These are phyloP conservation scores for Engraulis encrasicolus DNA, from an alignment of 2,113 vertebrate species.

Conservation along the genomic window DNA sequence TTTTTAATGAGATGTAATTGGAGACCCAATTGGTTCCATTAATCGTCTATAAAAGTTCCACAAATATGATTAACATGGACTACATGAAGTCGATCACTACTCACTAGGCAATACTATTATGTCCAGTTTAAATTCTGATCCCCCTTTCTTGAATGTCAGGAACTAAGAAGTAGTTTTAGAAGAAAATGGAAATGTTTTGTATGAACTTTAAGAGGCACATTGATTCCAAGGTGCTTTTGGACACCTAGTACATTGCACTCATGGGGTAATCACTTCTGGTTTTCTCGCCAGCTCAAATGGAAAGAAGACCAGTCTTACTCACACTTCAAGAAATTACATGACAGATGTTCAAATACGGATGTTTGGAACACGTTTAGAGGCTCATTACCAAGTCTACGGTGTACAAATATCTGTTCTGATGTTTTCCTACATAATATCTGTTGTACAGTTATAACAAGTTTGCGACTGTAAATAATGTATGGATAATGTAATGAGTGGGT, in stretches of 20 bases:
- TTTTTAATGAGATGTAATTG: neutral
- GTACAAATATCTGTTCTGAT: neutral
- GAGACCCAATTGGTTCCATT: neutral
- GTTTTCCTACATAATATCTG: neutral
- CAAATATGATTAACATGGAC: neutral
- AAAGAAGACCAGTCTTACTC: neutral
- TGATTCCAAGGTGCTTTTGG: neutral
- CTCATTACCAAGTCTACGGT: neutral
- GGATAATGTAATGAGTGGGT: neutral
- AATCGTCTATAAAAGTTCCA: neutral
- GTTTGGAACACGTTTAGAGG: neutral
- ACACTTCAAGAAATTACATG: neutral
- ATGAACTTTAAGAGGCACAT: conserved; percentile 26
- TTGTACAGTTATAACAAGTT: neutral
- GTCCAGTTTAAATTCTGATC: neutral
- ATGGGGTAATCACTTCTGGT: neutral
- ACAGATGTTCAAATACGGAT: neutral
- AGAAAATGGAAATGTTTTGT: neutral
- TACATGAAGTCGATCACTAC: neutral
- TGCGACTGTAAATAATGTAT: neutral
- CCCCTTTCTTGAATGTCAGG: neutral
- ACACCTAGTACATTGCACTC: too few species aligned
- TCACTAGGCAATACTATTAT: neutral
- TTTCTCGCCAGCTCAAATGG: neutral
- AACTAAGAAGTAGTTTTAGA: neutral